Evolutionary conservation across 2,888 invertebrate genomes (phyloP).

Genomic region (Ennomos erosarius): DNA sequence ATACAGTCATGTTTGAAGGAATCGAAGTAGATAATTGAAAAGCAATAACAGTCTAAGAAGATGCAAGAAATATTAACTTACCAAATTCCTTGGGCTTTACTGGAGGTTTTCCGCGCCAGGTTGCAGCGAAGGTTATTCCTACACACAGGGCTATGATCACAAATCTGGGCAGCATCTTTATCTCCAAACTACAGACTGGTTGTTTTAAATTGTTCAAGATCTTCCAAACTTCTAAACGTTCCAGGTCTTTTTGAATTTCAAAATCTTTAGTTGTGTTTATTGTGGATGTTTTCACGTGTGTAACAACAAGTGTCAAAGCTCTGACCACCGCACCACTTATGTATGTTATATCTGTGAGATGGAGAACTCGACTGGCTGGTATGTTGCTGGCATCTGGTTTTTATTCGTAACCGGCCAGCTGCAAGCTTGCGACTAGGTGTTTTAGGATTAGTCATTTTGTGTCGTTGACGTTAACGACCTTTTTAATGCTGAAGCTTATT

Average conservation of each 20-base stretch:
- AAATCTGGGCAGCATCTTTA: constrained; percentile 66
- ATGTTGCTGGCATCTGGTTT: constrained; percentile 57
- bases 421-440: constrained; percentile 50
- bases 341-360: constrained; percentile 34
- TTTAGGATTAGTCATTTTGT: constrained; percentile 11
- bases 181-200: constrained; percentile 12
- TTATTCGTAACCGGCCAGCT: constrained; percentile 59
- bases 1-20: no score
- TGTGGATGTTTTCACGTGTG: constrained; percentile 5
- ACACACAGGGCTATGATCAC: constrained; percentile 58
- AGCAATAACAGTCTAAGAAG: neutral
- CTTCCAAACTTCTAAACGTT: constrained; percentile 7
- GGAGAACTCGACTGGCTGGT: constrained; percentile 59
- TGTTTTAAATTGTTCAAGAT: constrained; percentile 21
- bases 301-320: constrained; percentile 1
- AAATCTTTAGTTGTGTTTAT: neutral
- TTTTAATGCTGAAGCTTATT: no score
- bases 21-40: neutral
- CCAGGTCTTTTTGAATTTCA: neutral
- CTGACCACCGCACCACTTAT: constrained; percentile 12
- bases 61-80: constrained; percentile 46
- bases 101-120: constrained; percentile 54
- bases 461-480: constrained; percentile 5
- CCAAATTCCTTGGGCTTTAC: constrained; percentile 64
- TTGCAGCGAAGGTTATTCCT: constrained; percentile 61